A percentile compares a stretch with the other conserved stretches of the same genome.
Conservation (phyloP, 2,113 vertebrate species). For the Azemiops feae region DNA sequence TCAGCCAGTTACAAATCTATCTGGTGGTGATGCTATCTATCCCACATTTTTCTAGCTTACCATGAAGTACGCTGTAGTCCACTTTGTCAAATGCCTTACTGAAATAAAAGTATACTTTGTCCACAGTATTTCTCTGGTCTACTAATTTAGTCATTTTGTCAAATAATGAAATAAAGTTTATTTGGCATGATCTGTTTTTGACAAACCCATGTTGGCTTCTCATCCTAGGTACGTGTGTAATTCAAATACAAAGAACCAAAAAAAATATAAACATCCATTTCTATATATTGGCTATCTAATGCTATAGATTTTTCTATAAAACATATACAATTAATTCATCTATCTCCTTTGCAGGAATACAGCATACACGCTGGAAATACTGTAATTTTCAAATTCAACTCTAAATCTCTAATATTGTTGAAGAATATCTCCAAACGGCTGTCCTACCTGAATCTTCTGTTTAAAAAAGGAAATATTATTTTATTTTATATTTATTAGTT, state of each 20-base stretch:
- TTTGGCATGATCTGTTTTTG: background rate
- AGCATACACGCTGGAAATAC: background rate
- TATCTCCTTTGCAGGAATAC: background rate
- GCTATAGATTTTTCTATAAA: rapidly evolving
- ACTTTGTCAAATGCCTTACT: background rate
- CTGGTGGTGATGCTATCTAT: background rate
- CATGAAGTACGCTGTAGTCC: background rate
- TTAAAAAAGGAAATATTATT: constrained; percentile 24
- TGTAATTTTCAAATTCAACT: background rate
- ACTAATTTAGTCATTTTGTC: background rate
- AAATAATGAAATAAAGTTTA: background rate
- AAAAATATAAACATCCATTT: background rate
- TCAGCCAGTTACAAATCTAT: background rate
- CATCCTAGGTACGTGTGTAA: background rate
- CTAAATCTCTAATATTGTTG: background rate
- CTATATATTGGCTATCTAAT: rapidly evolving
- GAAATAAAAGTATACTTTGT: background rate
- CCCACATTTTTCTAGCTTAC: background rate
- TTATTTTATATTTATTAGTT: constrained; percentile 32
- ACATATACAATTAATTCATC: background rate
- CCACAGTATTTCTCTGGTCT: background rate
- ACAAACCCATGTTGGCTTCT: background rate
- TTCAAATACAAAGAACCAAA: background rate
- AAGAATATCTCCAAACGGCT: background rate
- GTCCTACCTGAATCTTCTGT: constrained; percentile 4